Base-by-base conservation (phyloP, 1,140 invertebrate genomes). In the Saxidomus purpurata region DNA sequence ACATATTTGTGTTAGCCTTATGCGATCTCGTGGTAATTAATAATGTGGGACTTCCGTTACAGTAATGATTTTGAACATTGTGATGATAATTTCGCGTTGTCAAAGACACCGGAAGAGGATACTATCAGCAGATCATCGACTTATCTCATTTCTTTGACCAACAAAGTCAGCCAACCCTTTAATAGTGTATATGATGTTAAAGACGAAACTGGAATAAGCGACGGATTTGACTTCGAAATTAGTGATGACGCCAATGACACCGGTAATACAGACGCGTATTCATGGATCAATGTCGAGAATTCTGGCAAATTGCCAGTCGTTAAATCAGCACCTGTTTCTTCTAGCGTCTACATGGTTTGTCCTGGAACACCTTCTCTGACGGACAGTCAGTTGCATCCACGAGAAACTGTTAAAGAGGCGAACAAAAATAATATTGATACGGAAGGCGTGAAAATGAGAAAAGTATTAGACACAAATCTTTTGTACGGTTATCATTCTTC, bases 401-500 rank as follows among this genome's bases (percentile, higher is more conserved):
- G 4, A 8, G 43, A 43, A 43, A 43, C 43, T 43, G 43, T 43
- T 15, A 4, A 43, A 43, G 43, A 43, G 6, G 15, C 43, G 15
- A 43, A 43, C n/a, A n/a, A n/a, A n/a, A n/a, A n/a, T n/a, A n/a
- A n/a, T n/a, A n/a, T n/a, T n/a, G n/a, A n/a, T n/a, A n/a, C n/a
- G n/a, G 17, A 9, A 47, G 8, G 43, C 43, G 8, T 47, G 43
- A 47, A 47, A 47, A 47, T 47, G 17, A 9, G n/a, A n/a, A n/a
- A n/a, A n/a, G n/a, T n/a, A n/a, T n/a, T n/a, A n/a, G n/a, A n/a
- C n/a, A n/a, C n/a, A n/a, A n/a, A n/a, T n/a, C n/a, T n/a, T n/a
- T 40, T 84, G 9, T 71, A 69, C 22, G 63, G 82, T 17, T 71
- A 84, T 13, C 17, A 38, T 36, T n/a, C 67, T 13, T 43, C 63